Base-by-base conservation (phyloP, 2,888 invertebrate genomes). In the Cryptocheilus praepositus region DNA sequence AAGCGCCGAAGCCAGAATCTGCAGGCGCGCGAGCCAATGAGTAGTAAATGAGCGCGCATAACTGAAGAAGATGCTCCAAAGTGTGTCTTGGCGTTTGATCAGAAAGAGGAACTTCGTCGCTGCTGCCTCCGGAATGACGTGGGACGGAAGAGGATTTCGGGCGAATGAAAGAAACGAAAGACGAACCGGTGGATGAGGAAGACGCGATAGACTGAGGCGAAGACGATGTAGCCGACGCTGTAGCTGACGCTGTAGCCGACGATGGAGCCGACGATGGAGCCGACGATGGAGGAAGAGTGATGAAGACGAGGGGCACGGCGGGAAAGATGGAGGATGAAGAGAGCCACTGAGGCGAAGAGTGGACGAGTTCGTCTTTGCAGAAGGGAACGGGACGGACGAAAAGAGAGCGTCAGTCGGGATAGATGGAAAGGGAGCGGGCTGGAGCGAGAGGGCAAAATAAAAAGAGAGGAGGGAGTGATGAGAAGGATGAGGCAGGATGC, bases 271-370 rank as follows among this genome's bases (percentile, higher is more conserved):
- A 66, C 69, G 61, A 51, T 57, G 64, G 45, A 56, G 53, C 19
- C n/a, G 43, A 45, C 43, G 53, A 44, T 56, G 54, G 55, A 53
- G 53, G 62, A 70, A 61, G 62, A 66, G 67, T 61, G 58, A 69
- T 55, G 72, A 72, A 67, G 74, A 66, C 67, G 68, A 67, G 66
- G 51, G 68, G 66, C 70, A 44, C 55, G 59, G 54, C 43, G 45
- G 56, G 65, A 19, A 1, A 36, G 45, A 22, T n/a, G 53, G 52
- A 36, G 36, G 36, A 36, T 7, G 36, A 36, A 36, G 36, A 36
- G 36, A 36, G 36, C 36, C 36, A 36, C 36, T 36, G 36, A 36
- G 36, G 36, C 36, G 36, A 36, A n/a, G 36, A 36, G 36, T 36
- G 36, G 36, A 36, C 36, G 36, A 36, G 36, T 36, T 36, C 36